Evolutionary conservation across 2,113 vertebrate genomes (phyloP), one percentile per base, ranked within the genome.

Genomic region (Pardalotus punctatus): DNA sequence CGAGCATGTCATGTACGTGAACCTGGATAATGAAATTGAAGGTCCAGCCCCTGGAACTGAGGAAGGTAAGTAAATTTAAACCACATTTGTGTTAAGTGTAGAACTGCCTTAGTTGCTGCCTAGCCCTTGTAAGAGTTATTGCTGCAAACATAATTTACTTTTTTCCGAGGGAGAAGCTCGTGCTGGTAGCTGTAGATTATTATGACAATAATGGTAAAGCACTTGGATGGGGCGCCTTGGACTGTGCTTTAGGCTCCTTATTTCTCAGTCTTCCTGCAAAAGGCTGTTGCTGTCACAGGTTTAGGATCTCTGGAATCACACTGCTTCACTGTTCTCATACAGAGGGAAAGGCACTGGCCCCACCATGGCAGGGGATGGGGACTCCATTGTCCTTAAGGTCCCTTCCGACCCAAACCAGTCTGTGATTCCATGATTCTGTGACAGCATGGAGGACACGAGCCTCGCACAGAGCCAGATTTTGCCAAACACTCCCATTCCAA

Each of bases 11-110:
- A 97, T 98, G 89, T 99, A 96, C 10, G 88, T 95, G 57, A 97
- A 98, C n/a, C 53, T 98, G 95, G 97, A 98, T 18, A 98, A 99
- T 7, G 82, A 97, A 72, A 98, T 98, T 81, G 98, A 98, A 86
- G 98, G 98, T 71, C 98, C 98, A 15, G 98, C 98, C 76, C 86
- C 95, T 14, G 98, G 97, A 14, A 43, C 97, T 2, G 98, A 98
- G 88, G 98, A 98, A 80, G 90, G 98, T 98, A 97, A 98, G 98
- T 98, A 21, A 36, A 28, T 47, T 80, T 60, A 42, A 81, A 47
- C 38, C 11, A 5, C 48, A 36, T 62, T 62, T 50, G 22, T 36
- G 28, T 66, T 19, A 23, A 47, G 43, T 5, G 28, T 76, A 61
- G 80, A 33, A 3, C 3, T 11, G 56, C 20, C 2, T 3, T 35